Evolutionary conservation across 2,797 vertebrate genomes (phyloP), one percentile per base, ranked within the genome.

Genomic region (Pangasius djambal): DNA sequence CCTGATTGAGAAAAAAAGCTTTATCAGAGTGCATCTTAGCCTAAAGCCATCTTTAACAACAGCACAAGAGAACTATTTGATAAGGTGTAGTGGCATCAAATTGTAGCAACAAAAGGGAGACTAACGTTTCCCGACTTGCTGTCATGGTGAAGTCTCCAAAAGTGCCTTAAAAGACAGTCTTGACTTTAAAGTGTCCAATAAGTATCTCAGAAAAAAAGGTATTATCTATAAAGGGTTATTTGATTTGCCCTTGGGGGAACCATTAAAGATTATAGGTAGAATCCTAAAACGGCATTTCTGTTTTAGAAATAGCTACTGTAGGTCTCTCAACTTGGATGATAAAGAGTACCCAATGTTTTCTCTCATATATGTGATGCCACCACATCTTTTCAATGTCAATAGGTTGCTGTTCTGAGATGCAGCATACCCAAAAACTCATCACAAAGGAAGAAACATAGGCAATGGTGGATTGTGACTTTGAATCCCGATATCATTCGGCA

Each of bases 181-280:
- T 84, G 83, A 84, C 61, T 44, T 67, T 31, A 83, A n/a, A 83
- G 50, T 6, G n/a, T 55, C 6, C 18, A 59, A 63, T 83, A 65
- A 1, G 16, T n/a, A 83, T n/a, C 6, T 18, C 25, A 83, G 34
- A 63, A 83, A 44, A 48, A 7, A 50, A 84, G 44, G 2, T 13
- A 13, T 52, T 69, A 52, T 69, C n/a, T 22, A 69, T 50, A 22
- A 85, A 70, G 4, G 16, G 16, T 85, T 69, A 52, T 69, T 65
- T 84, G 25, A 25, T 84, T 67, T 84, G 63, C 25, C 28, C n/a
- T 52, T 34, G 7, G 28, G 59, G 44, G 15, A 12, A 22, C n/a
- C 18, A 69, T 69, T 85, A 85, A 83, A 83, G 37, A 59, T 34
- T 13, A 69, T 69, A 1, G 22, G 16, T 22, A 48, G 22, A 67